Conservation (phyloP, 2,888 invertebrate species). For the Ceraclea dissimilis region DNA sequence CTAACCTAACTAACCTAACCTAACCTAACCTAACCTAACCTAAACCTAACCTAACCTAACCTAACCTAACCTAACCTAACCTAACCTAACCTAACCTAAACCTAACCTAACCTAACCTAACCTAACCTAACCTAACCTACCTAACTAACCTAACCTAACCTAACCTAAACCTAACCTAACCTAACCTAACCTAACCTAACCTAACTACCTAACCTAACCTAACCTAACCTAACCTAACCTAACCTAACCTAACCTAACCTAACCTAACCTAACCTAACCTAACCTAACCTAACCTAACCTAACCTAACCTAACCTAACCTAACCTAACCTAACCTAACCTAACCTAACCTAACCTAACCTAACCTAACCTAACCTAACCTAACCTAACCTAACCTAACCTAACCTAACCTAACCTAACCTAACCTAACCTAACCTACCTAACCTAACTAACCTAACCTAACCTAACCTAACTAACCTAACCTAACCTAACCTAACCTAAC, state of each 20-base stretch:
- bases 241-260: conserved; percentile 3
- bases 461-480: neutral
- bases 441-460: conserved; percentile 3
- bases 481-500: no score
- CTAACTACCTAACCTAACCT: conserved; percentile 3
- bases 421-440: conserved; percentile 3
- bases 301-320: conserved; percentile 3
- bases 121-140: conserved; percentile 2
- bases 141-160: conserved; percentile 1
- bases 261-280: conserved; percentile 3
- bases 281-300: conserved; percentile 3
- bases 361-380: conserved; percentile 3
- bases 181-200: conserved; percentile 3
- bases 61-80: conserved; percentile 3
- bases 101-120: neutral
- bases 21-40: neutral
- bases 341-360: conserved; percentile 3
- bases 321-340: conserved; percentile 3
- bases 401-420: conserved; percentile 3
- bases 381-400: conserved; percentile 3
- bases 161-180: conserved; percentile 3
- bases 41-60: conserved; percentile 1
- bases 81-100: conserved; percentile 2
- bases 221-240: conserved; percentile 3
- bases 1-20: neutral